Base-by-base conservation (phyloP, 2,888 invertebrate genomes). In the Mythimna vitellina region DNA sequence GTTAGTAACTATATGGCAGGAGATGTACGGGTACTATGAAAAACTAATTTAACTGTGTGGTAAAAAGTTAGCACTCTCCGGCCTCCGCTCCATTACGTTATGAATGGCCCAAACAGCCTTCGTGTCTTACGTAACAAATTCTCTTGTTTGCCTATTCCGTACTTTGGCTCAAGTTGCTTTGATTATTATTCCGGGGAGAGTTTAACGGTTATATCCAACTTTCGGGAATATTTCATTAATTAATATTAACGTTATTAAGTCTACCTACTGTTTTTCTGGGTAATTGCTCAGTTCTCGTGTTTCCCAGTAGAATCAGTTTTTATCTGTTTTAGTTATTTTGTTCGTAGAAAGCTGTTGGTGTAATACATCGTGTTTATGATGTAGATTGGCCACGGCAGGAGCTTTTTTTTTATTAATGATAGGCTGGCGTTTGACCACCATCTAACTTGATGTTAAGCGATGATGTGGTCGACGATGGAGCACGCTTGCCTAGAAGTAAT, bases 41-140 rank as follows among this genome's bases (percentile, higher is more conserved):
- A 92, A 93, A 92, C 91, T 92, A 91, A 92, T 93, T 93, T 90
- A 90, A 91, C 87, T 89, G 85, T 63, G 87, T 77, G 87, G 87
- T 87, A 87, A 89, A 90, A 91, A 89, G 85, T 90, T 90, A 14
- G 69, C 74, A 66, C 79, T 69, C 76, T 73, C 70, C 73, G 54
- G 70, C 69, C 46, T 82, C 63, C 74, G 84, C 83, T 86, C 87
- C 89, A 87, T 90, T 91, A 89, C 80, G 81, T 80, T 86, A 86
- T 83, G 88, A 88, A 90, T 87, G 85, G 83, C 75, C 84, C 77
- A 70, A 82, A 75, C 78, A 81, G 73, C 76, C 79, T 80, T 80
- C 82, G 80, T 77, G 79, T 83, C 82, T 83, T 83, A 84, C 81
- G 83, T 83, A 89, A 85, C 80, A 78, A 78, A 90, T 87, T 88